Base-by-base conservation (phyloP, 2,888 invertebrate species). In the Cecidostiba fungosa region DNA sequence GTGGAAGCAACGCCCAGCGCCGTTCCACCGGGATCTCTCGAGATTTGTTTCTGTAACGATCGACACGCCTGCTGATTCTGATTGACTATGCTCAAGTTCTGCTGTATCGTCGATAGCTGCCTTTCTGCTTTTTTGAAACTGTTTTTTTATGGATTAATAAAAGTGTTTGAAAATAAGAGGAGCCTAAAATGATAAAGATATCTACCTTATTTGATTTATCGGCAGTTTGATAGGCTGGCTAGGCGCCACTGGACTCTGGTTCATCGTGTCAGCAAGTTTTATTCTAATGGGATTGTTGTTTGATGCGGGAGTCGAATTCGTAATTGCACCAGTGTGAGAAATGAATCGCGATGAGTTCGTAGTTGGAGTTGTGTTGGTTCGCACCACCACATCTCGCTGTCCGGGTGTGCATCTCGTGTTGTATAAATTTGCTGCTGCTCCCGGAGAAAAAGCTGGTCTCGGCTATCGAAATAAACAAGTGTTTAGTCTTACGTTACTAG, bases 21-120 rank as follows among this genome's bases (percentile, higher is more conserved):
- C 86, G 91, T 91, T 87, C 91, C 91, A 70, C 91, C 91, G 2
- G 92, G 90, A 83, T 94, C 93, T 86, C 93, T 90, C 0, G 92
- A 92, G 70, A 93, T 94, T 89, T 94, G 94, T 93, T 95, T 96
- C 91, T 95, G 95, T 1, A 95, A 93, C 2, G 94, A 95, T 69
- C 95, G 94, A 89, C 93, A 90, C 91, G 78, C 77, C 72, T 85
- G 74, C 39, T 86, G 70, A 54, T 32, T 86, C 82, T 73, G 76
- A 86, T 88, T 66, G 83, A n/a, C 36, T 85, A 87, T 29, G 36
- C 73, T 69, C 19, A 36, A 69, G 10, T 47, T 74, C 3, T 82
- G 26, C 47, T 87, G 85, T 26, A 26, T 29, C 6, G 86, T 54
- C 87, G 89, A 72, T 78, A 89, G 86, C 74, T 89, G 87, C 59